Conservation (phyloP, 2,888 invertebrate species). For the Melipona bicolor region DNA sequence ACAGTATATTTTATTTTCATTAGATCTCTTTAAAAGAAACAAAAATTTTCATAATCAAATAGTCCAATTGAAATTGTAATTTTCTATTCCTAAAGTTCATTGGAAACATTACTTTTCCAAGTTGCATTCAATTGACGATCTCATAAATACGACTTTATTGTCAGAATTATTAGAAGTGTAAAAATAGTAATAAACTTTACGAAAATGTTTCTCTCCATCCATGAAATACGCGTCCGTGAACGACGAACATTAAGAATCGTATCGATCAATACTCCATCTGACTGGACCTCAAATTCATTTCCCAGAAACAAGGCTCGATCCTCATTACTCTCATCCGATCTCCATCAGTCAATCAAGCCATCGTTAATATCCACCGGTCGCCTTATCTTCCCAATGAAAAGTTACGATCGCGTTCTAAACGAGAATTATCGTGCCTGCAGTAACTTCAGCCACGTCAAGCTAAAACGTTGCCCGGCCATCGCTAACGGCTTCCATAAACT, state of each 20-base stretch:
- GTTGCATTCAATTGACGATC: not conserved
- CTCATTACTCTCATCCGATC: not conserved
- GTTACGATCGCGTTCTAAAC: constrained; percentile 1
- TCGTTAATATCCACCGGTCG: not conserved
- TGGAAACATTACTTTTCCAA: not conserved
- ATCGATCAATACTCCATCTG: not conserved
- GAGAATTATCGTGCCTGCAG: not conserved
- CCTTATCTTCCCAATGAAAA: not conserved
- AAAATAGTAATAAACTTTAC: not conserved
- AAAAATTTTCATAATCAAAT: not conserved
- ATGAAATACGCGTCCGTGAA: not conserved
- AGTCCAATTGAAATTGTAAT: not conserved
- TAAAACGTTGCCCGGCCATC: not conserved
- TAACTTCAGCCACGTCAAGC: constrained; percentile 4
- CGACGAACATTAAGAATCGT: not conserved
- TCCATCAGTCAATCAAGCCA: not conserved
- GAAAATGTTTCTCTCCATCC: not conserved
- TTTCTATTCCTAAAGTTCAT: too few species aligned
- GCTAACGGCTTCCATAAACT: not conserved
- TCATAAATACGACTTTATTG: not conserved
- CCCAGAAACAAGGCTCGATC: not conserved
- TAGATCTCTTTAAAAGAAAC: not conserved
- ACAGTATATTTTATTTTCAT: too few species aligned
- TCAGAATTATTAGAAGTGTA: not conserved
- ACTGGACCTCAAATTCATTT: not conserved